Conservation (phyloP, 2,797 vertebrate genomes). For the Thaleichthys pacificus region DNA sequence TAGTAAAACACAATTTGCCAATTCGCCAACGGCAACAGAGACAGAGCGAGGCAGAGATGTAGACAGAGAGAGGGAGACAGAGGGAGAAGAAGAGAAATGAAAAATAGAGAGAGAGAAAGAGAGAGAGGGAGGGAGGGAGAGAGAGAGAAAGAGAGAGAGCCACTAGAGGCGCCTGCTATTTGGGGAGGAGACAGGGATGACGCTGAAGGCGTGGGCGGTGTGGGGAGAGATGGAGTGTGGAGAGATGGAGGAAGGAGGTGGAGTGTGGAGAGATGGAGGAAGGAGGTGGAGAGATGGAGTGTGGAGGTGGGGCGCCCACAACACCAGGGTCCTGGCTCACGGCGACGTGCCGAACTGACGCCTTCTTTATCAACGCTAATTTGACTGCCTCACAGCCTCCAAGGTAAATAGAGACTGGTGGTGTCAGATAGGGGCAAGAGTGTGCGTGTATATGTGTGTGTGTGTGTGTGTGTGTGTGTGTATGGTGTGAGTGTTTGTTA, state of each 20-base stretch:
- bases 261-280: slow-evolving; percentile 23
- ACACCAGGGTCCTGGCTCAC: slow-evolving; percentile 54
- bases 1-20: slow-evolving; percentile 88
- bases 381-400: slow-evolving; percentile 71
- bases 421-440: slow-evolving; percentile 60
- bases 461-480: slow-evolving; percentile 62
- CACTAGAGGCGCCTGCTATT: slow-evolving; percentile 56
- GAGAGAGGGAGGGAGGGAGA: not conserved
- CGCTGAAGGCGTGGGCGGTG: slow-evolving; percentile 18
- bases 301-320: slow-evolving; percentile 36
- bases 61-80: slow-evolving; percentile 57
- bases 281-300: slow-evolving; percentile 39
- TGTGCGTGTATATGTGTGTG: slow-evolving; percentile 57
- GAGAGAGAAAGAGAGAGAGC: slow-evolving; percentile 43
- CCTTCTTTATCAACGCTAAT: slow-evolving; percentile 78
- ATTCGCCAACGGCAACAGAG: slow-evolving; percentile 84
- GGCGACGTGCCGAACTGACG: slow-evolving; percentile 57
- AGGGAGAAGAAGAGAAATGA: slow-evolving; percentile 29
- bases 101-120: slow-evolving; percentile 5
- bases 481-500: slow-evolving; percentile 57
- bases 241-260: slow-evolving; percentile 10
- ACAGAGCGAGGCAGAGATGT: slow-evolving; percentile 44
- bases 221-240: slow-evolving; percentile 1
- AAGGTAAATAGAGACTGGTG: slow-evolving; percentile 76
- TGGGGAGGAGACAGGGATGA: slow-evolving; percentile 43